Percentiles rank a stretch among this genome's conserved stretches.
These are phyloP conservation scores for Epirrita christyi DNA, from an alignment of 2,888 invertebrate species.

Conservation along the genomic window DNA sequence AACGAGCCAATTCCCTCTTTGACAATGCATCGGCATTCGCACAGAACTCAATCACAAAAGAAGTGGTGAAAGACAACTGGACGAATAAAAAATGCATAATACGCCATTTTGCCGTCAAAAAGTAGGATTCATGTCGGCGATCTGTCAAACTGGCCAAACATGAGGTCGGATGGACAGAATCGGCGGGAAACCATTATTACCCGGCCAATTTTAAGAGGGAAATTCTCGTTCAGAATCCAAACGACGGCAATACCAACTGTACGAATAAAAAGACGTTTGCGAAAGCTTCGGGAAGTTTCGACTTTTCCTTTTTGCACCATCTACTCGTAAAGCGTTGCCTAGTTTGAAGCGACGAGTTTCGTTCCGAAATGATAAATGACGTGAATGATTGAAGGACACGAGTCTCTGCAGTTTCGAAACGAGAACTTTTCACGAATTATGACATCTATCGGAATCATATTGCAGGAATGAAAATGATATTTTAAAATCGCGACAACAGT, in stretches of 20 bases:
- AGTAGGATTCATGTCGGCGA: conserved; percentile 79
- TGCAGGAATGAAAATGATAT: conserved; percentile 51
- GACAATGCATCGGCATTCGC: conserved; percentile 60
- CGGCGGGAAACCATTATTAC: conserved; percentile 25
- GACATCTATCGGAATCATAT: conserved; percentile 66
- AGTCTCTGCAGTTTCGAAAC: conserved; percentile 56
- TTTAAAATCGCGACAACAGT: conserved; percentile 63
- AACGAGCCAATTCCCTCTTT: conserved; percentile 61
- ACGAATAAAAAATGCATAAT: conserved; percentile 79
- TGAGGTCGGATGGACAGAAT: conserved; percentile 50
- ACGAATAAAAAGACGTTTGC: conserved; percentile 77
- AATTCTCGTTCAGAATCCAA: conserved; percentile 60
- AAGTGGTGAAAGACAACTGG: conserved; percentile 81
- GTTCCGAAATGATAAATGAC: conserved; percentile 79
- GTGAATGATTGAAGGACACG: conserved; percentile 79
- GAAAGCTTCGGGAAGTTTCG: conserved; percentile 69
- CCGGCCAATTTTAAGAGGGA: conserved; percentile 60
- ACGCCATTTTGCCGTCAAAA: conserved; percentile 79
- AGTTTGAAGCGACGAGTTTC: conserved; percentile 75
- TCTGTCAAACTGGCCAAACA: conserved; percentile 84
- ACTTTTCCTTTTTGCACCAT: conserved; percentile 73
- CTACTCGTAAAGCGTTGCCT: conserved; percentile 73
- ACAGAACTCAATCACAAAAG: conserved; percentile 76
- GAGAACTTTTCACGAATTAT: conserved; percentile 58
- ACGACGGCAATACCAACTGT: conserved; percentile 65